Percentiles rank a stretch among this genome's conserved stretches.
Evolutionary conservation across 2,888 invertebrate genomes (phyloP).

Genomic region (Synergus laeviventris): DNA sequence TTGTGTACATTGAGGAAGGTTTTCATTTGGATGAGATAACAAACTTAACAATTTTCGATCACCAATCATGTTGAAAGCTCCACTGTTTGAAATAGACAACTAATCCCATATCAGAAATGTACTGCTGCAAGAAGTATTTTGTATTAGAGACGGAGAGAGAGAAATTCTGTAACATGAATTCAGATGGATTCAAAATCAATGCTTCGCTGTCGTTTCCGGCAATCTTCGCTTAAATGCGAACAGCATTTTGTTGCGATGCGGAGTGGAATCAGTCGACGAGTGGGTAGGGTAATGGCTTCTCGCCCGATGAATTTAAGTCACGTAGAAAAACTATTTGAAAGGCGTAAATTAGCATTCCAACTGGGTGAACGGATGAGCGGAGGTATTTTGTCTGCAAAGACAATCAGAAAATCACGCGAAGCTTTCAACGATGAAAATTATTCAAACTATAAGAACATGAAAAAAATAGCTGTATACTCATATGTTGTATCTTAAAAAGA

Average conservation of each 20-base stretch:
- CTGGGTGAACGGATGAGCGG: conserved; percentile 51
- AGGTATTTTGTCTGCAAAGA: conserved; percentile 55
- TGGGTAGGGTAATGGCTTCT: conserved; percentile 54
- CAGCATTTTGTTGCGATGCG: conserved; percentile 56
- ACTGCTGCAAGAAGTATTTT: neutral
- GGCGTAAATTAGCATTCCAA: conserved; percentile 66
- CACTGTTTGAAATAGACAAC: neutral
- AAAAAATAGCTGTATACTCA: neutral
- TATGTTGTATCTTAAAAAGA: neutral
- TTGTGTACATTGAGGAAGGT: neutral
- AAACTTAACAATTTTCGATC: neutral
- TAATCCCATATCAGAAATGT: neutral
- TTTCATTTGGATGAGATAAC: neutral
- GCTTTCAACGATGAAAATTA: conserved; percentile 1
- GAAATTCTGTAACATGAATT: conserved; percentile 34
- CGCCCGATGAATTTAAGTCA: conserved; percentile 70
- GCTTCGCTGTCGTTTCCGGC: conserved; percentile 40
- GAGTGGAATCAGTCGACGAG: conserved; percentile 57
- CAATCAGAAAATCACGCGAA: conserved; percentile 57
- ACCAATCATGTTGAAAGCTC: neutral
- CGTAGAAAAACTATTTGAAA: conserved; percentile 72
- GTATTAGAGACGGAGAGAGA: neutral
- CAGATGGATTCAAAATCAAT: conserved; percentile 38
- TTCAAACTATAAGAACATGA: neutral
- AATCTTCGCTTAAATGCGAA: conserved; percentile 56